These are phyloP conservation scores for Lichenostomus cassidix DNA, from an alignment of 2,113 vertebrate genomes.

Conservation along the genomic window DNA sequence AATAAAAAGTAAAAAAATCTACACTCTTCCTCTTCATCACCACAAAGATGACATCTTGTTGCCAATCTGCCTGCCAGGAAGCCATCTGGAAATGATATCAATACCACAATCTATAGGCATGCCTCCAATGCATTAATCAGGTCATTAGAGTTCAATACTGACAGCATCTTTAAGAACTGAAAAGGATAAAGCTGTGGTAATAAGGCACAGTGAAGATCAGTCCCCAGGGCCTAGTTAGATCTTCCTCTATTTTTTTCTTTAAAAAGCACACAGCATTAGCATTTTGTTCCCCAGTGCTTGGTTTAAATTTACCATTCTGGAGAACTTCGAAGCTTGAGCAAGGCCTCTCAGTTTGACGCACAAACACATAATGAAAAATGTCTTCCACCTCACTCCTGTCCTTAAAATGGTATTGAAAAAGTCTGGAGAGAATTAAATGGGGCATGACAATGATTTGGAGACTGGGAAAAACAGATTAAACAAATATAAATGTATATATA, in stretches of 20 bases:
- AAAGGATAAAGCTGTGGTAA: constrained; percentile 13
- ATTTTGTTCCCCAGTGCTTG: background rate
- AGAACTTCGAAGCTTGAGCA: background rate
- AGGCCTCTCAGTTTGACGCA: background rate
- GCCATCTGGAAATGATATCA: constrained; percentile 45
- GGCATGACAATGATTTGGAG: background rate
- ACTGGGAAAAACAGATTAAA: background rate
- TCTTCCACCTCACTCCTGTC: background rate
- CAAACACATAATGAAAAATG: background rate
- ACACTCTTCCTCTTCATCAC: background rate
- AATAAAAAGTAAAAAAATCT: background rate
- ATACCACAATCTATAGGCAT: constrained; percentile 37
- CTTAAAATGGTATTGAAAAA: background rate
- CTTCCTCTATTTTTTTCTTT: background rate
- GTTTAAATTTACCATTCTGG: background rate
- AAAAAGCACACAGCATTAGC: background rate
- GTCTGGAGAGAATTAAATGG: background rate
- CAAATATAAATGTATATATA: background rate
- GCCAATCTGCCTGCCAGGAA: constrained; percentile 41
- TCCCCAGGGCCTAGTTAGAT: background rate
- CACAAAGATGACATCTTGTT: constrained; percentile 26
- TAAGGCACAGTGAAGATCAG: background rate
- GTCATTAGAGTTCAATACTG: constrained; percentile 43
- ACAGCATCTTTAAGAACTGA: constrained; percentile 17
- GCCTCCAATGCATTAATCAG: constrained; percentile 40